These are phyloP conservation scores for Albula goreensis DNA, from an alignment of 2,113 vertebrate genomes.

Conservation along the genomic window DNA sequence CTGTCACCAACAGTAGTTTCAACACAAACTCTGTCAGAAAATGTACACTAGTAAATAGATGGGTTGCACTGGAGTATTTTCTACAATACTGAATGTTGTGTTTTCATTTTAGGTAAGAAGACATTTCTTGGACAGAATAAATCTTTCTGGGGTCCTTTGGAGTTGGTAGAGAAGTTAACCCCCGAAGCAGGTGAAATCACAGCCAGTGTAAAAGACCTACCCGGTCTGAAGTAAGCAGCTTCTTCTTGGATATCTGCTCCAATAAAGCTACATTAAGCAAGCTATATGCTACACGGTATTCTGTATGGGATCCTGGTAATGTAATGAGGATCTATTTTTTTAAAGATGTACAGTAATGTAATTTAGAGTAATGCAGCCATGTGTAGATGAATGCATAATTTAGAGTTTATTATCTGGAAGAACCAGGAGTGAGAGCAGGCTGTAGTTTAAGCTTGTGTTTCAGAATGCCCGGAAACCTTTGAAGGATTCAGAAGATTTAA, in stretches of 20 bases:
- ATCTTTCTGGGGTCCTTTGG: constrained; percentile 97
- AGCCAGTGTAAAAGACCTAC: constrained; percentile 95
- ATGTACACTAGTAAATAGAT: neutral
- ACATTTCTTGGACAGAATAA: constrained; percentile 98
- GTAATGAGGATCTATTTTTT: neutral
- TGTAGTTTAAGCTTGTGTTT: neutral
- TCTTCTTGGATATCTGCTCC: neutral
- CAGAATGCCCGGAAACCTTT: neutral
- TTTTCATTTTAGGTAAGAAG: constrained; percentile 82
- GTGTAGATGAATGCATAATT: no score
- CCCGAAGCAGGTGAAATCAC: constrained; percentile 97
- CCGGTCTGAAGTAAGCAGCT: constrained; percentile 89
- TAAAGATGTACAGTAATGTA: neutral
- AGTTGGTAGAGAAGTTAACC: constrained; percentile 94
- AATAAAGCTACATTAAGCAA: neutral
- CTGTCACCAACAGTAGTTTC: neutral
- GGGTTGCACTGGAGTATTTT: neutral
- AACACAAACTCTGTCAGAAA: neutral
- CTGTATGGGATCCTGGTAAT: neutral
- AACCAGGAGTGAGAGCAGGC: neutral
- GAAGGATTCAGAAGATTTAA: neutral
- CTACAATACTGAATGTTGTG: constrained; percentile 10
- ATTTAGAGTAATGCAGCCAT: no score
- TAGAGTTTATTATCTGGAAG: no score
- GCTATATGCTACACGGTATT: neutral